phyloP scores from a whole-genome alignment of 2,888 invertebrate species.

The Leucania comma region DNA sequence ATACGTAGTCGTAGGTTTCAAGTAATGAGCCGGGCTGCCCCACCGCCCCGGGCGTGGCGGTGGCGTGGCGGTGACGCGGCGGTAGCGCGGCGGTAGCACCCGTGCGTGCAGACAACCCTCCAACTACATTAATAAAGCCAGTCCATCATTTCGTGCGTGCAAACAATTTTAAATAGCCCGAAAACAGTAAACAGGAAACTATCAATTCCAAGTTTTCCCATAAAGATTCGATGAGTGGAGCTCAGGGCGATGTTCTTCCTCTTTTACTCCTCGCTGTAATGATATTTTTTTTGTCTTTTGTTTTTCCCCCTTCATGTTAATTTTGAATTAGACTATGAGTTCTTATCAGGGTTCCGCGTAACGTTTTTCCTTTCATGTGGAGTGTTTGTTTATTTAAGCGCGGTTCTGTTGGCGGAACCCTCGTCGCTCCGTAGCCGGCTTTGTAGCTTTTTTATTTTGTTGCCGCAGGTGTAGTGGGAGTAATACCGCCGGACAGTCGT shows the following conservation, averaged over 20 bases:
- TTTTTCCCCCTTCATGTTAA: slow-evolving; percentile 76
- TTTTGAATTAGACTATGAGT: slow-evolving; percentile 73
- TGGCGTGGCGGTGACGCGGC: slow-evolving; percentile 40
- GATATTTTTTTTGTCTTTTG: slow-evolving; percentile 77
- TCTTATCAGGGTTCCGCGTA: slow-evolving; percentile 70
- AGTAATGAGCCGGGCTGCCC: slow-evolving; percentile 75
- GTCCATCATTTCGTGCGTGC: slow-evolving; percentile 84
- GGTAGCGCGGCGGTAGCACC: slow-evolving; percentile 75
- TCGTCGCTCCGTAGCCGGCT: slow-evolving; percentile 83
- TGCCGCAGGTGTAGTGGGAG: slow-evolving; percentile 92
- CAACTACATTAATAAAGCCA: slow-evolving; percentile 79
- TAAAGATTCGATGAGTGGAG: slow-evolving; percentile 84
- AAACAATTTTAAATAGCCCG: slow-evolving; percentile 84
- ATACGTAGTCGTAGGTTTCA: slow-evolving; percentile 75
- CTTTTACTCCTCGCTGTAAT: slow-evolving; percentile 76
- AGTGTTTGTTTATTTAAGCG: slow-evolving; percentile 79
- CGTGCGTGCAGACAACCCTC: slow-evolving; percentile 84
- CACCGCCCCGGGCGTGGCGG: slow-evolving; percentile 22
- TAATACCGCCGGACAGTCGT: slow-evolving; percentile 91
- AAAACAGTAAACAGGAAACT: slow-evolving; percentile 86
- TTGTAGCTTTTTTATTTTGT: slow-evolving; percentile 90
- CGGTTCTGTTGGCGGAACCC: slow-evolving; percentile 79
- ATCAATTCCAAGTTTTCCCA: slow-evolving; percentile 87
- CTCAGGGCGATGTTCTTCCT: slow-evolving; percentile 77
- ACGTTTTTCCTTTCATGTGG: slow-evolving; percentile 70